Evolutionary conservation across 2,888 invertebrate genomes (phyloP).

Genomic region (Ichneumon xanthorius): DNA sequence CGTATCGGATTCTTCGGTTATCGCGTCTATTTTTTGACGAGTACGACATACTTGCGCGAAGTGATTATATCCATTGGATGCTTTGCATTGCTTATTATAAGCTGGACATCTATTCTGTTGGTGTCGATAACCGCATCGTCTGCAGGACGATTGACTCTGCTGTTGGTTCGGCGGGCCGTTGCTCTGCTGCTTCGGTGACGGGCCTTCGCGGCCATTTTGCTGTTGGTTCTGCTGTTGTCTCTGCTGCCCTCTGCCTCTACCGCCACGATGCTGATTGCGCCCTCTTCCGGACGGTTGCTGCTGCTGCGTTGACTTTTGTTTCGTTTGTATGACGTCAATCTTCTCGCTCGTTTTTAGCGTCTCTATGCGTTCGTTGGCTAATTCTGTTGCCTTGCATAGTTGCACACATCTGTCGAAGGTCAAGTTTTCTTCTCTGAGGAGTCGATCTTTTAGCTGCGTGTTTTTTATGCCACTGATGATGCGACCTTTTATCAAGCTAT

Average conservation of each 20-base stretch:
- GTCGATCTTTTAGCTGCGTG: slow-evolving; percentile 65
- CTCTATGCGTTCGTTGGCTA: slow-evolving; percentile 63
- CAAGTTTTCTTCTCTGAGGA: slow-evolving; percentile 70
- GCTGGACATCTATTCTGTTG: background rate
- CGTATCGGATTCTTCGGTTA: background rate
- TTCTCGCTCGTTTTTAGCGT: slow-evolving; percentile 30
- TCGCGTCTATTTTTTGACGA: background rate
- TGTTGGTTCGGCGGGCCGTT: background rate
- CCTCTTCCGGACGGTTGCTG: slow-evolving; percentile 14
- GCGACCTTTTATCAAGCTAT: slow-evolving; percentile 71
- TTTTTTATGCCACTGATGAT: slow-evolving; percentile 71
- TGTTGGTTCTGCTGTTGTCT: slow-evolving; percentile 1
- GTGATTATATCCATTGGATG: background rate
- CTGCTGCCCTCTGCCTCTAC: slow-evolving; percentile 17
- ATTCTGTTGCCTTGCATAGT: slow-evolving; percentile 68
- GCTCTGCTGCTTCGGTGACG: slow-evolving; percentile 3
- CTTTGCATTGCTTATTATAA: background rate
- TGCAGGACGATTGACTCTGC: background rate
- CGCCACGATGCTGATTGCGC: background rate
- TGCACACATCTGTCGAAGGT: slow-evolving; percentile 63
- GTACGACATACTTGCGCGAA: background rate
- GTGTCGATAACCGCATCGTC: background rate
- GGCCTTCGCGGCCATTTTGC: slow-evolving; percentile 5
- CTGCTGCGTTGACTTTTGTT: slow-evolving; percentile 18
- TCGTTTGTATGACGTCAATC: slow-evolving; percentile 31